These are phyloP conservation scores for Cynaeus angustus DNA, from an alignment of 2,888 invertebrate genomes.

Conservation along the genomic window DNA sequence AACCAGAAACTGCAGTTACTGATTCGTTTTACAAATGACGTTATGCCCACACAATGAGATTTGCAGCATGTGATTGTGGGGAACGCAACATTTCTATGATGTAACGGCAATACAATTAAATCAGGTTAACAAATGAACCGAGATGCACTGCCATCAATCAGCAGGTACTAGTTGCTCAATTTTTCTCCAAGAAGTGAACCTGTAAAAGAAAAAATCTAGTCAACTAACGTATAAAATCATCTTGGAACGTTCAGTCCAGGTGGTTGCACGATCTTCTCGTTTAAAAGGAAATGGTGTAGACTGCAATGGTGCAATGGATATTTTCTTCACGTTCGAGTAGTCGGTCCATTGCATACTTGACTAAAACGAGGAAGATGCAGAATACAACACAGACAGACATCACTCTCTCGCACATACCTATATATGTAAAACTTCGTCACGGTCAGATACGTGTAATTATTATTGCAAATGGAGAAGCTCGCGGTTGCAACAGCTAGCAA, in stretches of 20 bases:
- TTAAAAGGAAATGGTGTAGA: slow-evolving; percentile 7
- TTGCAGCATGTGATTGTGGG: slow-evolving; percentile 22
- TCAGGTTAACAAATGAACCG: not conserved
- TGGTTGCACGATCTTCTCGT: not conserved
- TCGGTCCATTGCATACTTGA: slow-evolving; percentile 22
- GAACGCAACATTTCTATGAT: slow-evolving; percentile 18
- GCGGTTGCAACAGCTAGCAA: slow-evolving; percentile 41
- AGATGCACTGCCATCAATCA: too few relatives aligned
- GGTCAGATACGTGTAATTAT: slow-evolving; percentile 51
- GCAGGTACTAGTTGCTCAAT: too few relatives aligned
- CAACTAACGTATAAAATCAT: not conserved
- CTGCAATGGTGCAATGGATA: slow-evolving; percentile 1
- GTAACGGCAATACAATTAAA: slow-evolving; percentile 9
- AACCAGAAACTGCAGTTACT: slow-evolving; percentile 48
- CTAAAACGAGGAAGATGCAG: slow-evolving; percentile 25
- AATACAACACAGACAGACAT: slow-evolving; percentile 23
- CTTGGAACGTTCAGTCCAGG: not conserved
- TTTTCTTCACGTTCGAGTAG: slow-evolving; percentile 2
- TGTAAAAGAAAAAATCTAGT: too few relatives aligned
- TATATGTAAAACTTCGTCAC: slow-evolving; percentile 42
- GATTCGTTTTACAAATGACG: slow-evolving; percentile 50
- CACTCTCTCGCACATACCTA: slow-evolving; percentile 30
- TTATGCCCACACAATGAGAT: slow-evolving; percentile 33
- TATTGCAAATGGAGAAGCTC: slow-evolving; percentile 50
- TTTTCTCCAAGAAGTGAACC: too few relatives aligned